Percentiles rank a stretch among this genome's conserved stretches.
Conservation (phyloP, 2,797 vertebrate genomes). For the Pampus argenteus region DNA sequence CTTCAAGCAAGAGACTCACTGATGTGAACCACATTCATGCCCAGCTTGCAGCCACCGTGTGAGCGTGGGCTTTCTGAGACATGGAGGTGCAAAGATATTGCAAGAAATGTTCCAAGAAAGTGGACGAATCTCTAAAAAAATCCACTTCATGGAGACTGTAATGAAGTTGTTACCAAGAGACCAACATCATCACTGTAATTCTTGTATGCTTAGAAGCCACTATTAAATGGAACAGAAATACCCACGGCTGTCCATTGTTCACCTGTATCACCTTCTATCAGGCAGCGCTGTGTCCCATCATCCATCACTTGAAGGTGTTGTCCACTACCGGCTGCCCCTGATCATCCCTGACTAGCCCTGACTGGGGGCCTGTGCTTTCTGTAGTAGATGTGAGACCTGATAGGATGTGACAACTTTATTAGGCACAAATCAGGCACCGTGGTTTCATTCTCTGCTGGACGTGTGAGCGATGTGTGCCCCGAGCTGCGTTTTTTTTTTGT, state of each 20-base stretch:
- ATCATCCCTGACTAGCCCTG: constrained; percentile 68
- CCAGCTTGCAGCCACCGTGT: constrained; percentile 13
- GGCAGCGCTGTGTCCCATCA: constrained; percentile 58
- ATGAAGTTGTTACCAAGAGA: constrained; percentile 26
- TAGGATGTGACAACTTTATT: constrained; percentile 87
- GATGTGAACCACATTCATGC: constrained; percentile 34
- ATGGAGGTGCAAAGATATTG: neutral
- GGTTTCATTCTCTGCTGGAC: constrained; percentile 69
- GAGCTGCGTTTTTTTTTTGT: constrained; percentile 47
- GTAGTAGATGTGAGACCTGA: constrained; percentile 80
- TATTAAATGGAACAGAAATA: constrained; percentile 61
- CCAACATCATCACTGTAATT: constrained; percentile 34
- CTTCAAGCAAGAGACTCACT: constrained; percentile 37
- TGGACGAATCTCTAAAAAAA: constrained; percentile 22
- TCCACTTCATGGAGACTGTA: constrained; percentile 7
- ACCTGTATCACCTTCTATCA: constrained; percentile 64
- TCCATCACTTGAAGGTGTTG: constrained; percentile 77
- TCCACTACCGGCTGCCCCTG: constrained; percentile 66
- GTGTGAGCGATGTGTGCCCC: constrained; percentile 65
- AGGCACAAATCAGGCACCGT: constrained; percentile 76
- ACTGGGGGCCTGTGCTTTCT: constrained; percentile 66
- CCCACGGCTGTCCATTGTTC: constrained; percentile 37
- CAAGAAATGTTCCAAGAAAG: constrained; percentile 3
- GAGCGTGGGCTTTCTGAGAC: constrained; percentile 42
- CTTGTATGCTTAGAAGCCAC: constrained; percentile 20